Evolutionary conservation across 2,113 vertebrate genomes (phyloP), one percentile per base, ranked within the genome.

Genomic region (Uria lomvia): DNA sequence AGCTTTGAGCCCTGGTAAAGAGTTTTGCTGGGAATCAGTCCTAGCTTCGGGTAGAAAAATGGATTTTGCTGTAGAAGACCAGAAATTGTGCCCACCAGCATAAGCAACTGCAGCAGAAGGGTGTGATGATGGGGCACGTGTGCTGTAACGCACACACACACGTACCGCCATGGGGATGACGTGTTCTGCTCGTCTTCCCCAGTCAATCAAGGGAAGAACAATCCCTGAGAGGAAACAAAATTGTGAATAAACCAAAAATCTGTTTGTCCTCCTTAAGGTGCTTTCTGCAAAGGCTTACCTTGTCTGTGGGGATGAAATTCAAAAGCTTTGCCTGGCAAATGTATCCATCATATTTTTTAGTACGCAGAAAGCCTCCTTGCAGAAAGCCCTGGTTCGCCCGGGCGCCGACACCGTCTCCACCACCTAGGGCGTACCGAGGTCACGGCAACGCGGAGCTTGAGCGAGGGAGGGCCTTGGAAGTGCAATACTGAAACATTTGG

Each of bases 401-500:
- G 68, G 83, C 18, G 1, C 47, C 27, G 38, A 4, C 40, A 6
- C 13, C 42, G 1, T 16, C 86, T 8, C 20, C 30, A 5, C 11
- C 14, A 5, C 27, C 36, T 4, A 2, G 13, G 58, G 43, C 2
- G 3, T 26, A 3, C 47, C 19, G 49, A 72, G 68, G 60, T 71
- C 52, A 34, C 89, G 40, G 67, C 43, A 36, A 5, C 11, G 0
- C 86, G 40, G 82, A 83, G 3, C 55, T 18, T n/a, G 56, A 68
- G 80, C 16, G n/a, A 68, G 53, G 76, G 52, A 24, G 20, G 67
- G 38, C 77, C 75, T 76, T 38, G 15, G 55, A 79, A 86, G 63
- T 58, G 74, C 50, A 34, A 53, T 82, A 74, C 75, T 97, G 92
- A 97, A 97, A 81, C 47, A 3, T 55, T 92, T 96, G 85, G 58